Evolutionary conservation across 2,797 vertebrate species (phyloP), one percentile per base, ranked within the genome.

Genomic region (Malurus splendens): DNA sequence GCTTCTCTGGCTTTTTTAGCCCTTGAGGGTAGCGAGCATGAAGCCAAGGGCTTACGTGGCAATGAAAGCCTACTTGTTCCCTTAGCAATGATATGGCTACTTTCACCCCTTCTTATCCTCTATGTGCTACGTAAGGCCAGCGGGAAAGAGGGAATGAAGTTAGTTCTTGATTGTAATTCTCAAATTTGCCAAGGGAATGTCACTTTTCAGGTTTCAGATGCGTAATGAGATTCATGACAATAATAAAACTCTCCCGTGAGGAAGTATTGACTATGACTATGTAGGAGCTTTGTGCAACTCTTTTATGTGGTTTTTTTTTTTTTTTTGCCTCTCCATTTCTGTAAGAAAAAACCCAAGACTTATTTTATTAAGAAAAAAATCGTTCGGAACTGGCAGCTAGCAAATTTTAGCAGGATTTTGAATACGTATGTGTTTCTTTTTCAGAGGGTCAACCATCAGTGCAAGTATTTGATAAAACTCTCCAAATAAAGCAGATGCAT

Each of bases 401-500:
- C 32, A 39, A 20, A 19, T 73, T 32, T 18, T 42, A 18, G 25
- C 19, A 81, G 51, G 20, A 36, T 51, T 66, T 75, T 72, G 64
- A 65, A 61, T 86, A 57, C 30, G 18, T 60, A 10, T 32, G 2
- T 56, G 32, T 86, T 57, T 87, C 73, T 90, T 64, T 94, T 96
- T 81, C 91, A 99, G 99, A 98, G 68, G 96, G 97, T 38, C 98
- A 97, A 60, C 95, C 97, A 1, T 96, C 98, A 0, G 97, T 98
- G 88, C 98, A 98, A 28, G 98, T 99, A 90, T 99, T 99, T 42
- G 99, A 99, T 97, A 99, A 97, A 97, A 99, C 98, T 65, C 97
- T 99, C 94, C 97, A 97, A 19, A 97, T 99, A 95, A 99, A 99
- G 95, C 99, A 99, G 97, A 98, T 99, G 97, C 98, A 99, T 30